phyloP scores from a whole-genome alignment of 2,888 invertebrate genomes.

The Drosophila subsilvestris region DNA sequence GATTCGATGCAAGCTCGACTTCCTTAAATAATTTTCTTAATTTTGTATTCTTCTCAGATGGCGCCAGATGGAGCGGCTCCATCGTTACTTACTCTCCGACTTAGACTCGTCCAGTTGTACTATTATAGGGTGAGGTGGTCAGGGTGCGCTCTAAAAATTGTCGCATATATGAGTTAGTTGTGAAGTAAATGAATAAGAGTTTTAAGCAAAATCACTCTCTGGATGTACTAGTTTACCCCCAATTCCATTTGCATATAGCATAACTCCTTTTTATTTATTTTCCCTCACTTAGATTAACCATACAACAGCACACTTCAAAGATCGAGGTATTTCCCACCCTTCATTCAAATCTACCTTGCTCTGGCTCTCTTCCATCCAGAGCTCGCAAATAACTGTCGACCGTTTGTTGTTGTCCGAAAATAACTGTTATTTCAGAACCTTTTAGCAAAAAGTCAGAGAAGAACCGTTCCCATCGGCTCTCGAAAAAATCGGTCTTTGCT shows the following conservation, averaged over 20 bases:
- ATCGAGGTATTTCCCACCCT: neutral
- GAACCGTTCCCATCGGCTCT: no score
- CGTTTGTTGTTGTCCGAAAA: no score
- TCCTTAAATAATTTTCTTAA: conserved; percentile 36
- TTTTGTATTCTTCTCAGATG: conserved; percentile 30
- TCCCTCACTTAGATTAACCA: neutral
- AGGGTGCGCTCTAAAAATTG: neutral
- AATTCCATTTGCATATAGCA: neutral
- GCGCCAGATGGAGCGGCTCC: conserved; percentile 21
- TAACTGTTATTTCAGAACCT: no score
- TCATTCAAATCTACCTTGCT: neutral
- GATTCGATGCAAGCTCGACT: conserved; percentile 38
- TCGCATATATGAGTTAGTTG: no score
- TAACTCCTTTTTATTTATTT: neutral
- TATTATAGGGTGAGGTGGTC: neutral
- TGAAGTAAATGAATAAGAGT: no score
- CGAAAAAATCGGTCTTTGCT: no score
- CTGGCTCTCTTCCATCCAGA: neutral
- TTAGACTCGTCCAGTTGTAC: neutral
- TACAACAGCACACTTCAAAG: neutral
- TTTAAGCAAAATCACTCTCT: no score
- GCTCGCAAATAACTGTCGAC: no score
- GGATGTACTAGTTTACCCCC: no score
- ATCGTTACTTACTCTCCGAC: neutral
- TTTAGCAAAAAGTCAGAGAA: no score